Conservation (phyloP, 1,140 invertebrate genomes). For the Halesus radiatus region DNA sequence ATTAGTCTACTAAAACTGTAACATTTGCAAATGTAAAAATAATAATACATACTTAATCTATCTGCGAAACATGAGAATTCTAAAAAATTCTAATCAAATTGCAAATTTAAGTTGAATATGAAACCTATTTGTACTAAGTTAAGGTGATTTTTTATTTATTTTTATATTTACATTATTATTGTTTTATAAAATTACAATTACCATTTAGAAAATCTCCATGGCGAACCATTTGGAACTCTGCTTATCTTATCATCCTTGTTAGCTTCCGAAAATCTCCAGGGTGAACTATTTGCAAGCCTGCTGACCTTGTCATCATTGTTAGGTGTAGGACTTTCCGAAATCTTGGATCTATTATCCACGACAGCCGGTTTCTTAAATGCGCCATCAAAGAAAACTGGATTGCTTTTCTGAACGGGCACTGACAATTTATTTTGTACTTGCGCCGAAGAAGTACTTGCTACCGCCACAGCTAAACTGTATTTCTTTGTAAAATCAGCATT, state of each 20-base stretch:
- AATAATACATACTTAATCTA: no score
- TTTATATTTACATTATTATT: no score
- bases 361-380: constrained; percentile 9
- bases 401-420: not conserved
- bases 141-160: no score
- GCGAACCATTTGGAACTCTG: not conserved
- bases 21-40: no score
- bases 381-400: not conserved
- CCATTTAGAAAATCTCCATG: constrained; percentile 16
- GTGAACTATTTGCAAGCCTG: not conserved
- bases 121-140: no score
- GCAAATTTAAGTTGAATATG: no score
- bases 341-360: not conserved
- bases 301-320: not conserved
- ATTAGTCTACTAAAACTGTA: no score
- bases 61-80: no score
- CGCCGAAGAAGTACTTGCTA: not conserved
- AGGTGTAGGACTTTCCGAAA: not conserved
- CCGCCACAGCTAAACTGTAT: not conserved
- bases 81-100: no score
- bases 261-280: not conserved
- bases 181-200: not conserved
- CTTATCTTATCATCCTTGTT: not conserved
- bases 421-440: not conserved
- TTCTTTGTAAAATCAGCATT: not conserved